These are phyloP conservation scores for Eudemis profundana DNA, from an alignment of 2,888 invertebrate genomes.

Conservation along the genomic window DNA sequence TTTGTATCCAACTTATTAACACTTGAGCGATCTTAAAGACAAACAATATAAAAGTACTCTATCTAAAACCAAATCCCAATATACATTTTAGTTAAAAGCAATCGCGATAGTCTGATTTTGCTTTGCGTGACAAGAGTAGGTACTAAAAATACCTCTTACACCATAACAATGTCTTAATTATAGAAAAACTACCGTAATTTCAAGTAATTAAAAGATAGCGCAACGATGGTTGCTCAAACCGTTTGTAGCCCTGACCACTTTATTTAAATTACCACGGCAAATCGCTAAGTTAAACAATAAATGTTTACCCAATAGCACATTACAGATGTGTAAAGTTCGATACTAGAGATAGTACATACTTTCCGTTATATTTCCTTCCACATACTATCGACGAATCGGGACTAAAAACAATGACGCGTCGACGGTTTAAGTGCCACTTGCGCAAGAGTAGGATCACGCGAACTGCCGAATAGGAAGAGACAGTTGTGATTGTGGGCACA, in stretches of 20 bases:
- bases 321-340: not conserved
- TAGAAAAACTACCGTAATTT: slow-evolving; percentile 42
- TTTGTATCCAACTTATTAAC: slow-evolving; percentile 25
- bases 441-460: slow-evolving; percentile 48
- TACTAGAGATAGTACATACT: not conserved
- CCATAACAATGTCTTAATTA: slow-evolving; percentile 39
- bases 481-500: slow-evolving; percentile 52
- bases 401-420: slow-evolving; percentile 14
- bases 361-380: slow-evolving; percentile 13
- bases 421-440: slow-evolving; percentile 24
- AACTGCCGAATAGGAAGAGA: slow-evolving; percentile 69
- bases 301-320: slow-evolving; percentile 41
- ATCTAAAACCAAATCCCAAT: slow-evolving; percentile 2
- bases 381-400: slow-evolving; percentile 5
- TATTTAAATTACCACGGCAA: slow-evolving; percentile 52
- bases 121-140: slow-evolving; percentile 19
- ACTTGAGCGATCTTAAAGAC: slow-evolving; percentile 13
- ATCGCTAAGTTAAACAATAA: slow-evolving; percentile 56
- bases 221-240: slow-evolving; percentile 54
- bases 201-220: slow-evolving; percentile 49
- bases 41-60: slow-evolving; percentile 18
- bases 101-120: not conserved
- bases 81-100: slow-evolving; percentile 9
- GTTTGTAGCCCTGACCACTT: slow-evolving; percentile 59
- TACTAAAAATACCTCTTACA: slow-evolving; percentile 31